These are phyloP conservation scores for Ochropacha duplaris DNA, from an alignment of 2,888 invertebrate genomes.

Conservation along the genomic window DNA sequence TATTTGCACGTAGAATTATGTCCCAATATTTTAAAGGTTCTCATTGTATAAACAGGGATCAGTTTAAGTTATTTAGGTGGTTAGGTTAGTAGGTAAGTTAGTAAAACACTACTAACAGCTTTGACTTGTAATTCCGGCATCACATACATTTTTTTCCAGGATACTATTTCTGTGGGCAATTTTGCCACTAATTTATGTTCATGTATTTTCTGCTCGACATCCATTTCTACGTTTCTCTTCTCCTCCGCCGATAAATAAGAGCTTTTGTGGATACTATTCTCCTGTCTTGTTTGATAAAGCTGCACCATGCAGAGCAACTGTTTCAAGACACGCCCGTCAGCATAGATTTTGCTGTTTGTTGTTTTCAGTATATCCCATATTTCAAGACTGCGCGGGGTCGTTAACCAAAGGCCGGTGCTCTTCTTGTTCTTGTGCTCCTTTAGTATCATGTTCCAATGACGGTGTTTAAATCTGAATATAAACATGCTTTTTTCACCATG, in stretches of 20 bases:
- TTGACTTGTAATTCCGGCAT: constrained; percentile 50
- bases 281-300: constrained; percentile 39
- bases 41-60: too few species aligned
- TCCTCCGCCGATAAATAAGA: constrained; percentile 38
- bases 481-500: background rate
- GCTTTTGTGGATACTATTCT: constrained; percentile 10
- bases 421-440: constrained; percentile 56
- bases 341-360: constrained; percentile 44
- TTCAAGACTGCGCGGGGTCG: constrained; percentile 53
- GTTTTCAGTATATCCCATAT: constrained; percentile 61
- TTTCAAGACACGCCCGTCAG: constrained; percentile 46
- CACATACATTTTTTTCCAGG: constrained; percentile 46
- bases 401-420: constrained; percentile 56
- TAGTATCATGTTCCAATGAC: constrained; percentile 67
- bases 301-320: constrained; percentile 58
- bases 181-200: constrained; percentile 37
- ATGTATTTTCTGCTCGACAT: constrained; percentile 38
- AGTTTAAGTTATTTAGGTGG: too few species aligned
- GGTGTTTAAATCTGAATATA: constrained; percentile 55
- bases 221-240: constrained; percentile 50
- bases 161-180: constrained; percentile 24
- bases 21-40: too few species aligned
- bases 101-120: constrained; percentile 19
- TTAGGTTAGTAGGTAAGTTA: too few species aligned
- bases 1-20: too few species aligned